Base-by-base conservation (phyloP, 2,113 vertebrate species). In the Ceyx melanurus region DNA sequence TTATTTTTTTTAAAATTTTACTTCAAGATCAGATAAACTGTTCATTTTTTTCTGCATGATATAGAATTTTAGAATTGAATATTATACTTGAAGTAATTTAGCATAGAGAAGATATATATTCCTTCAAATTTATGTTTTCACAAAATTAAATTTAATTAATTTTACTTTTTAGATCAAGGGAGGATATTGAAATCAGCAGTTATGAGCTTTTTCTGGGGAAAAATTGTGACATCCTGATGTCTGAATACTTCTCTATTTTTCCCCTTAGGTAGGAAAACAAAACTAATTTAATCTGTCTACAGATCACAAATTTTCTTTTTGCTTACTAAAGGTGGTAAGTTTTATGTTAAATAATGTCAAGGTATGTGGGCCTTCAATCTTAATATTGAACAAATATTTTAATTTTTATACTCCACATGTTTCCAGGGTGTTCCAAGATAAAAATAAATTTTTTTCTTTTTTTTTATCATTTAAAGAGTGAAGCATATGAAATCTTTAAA, bases 401-500 rank as follows among this genome's bases (percentile, higher is more conserved):
- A 15, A n/a, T 14, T 61, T 43, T 80, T 45, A 20, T 33, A 54
- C 65, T 46, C 13, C 6, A 60, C 20, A 50, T 10, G 50, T 66
- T 88, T 57, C 26, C 23, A 33, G 4, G 40, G 29, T 67, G 15
- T 76, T 72, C 4, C 2, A 37, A 51, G 16, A 56, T 7, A 22
- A 2, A 56, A 64, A 78, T n/a, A 4, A 4, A 8, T 40, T 16
- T 5, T 37, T 29, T 8, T n/a, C n/a, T 1, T 1, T 0, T 14
- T 58, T 90, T 60, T 12, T 79, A 35, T 56, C 74, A 11, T 78
- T 65, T 11, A 57, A 37, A 51, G 29, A 65, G 13, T 25, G 1
- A 46, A n/a, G 20, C 15, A 78, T 65, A 86, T 17, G 1, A 57
- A 46, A 21, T 42, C 4, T 21, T 2, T 58, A 8, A 13, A 53